A percentile compares a stretch with the other conserved stretches of the same genome.
phyloP scores from a whole-genome alignment of 2,113 vertebrate genomes.

The Electrona antarctica region DNA sequence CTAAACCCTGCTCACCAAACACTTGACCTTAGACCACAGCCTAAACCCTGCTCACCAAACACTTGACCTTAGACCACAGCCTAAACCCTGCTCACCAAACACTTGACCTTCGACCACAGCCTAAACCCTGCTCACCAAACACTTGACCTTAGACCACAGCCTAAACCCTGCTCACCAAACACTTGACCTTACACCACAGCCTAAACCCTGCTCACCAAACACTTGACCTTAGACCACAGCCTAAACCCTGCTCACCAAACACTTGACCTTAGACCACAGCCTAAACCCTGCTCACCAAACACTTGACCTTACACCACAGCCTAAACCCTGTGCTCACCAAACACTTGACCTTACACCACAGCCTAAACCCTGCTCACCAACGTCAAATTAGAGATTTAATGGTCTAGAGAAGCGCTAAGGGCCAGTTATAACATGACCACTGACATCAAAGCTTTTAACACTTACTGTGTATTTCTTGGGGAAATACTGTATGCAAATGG shows the following conservation, averaged over 20 bases:
- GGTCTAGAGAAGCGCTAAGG: no score
- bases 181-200: not conserved
- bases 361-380: no score
- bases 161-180: not conserved
- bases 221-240: not conserved
- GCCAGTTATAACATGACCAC: no score
- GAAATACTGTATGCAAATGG: no score
- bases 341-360: not conserved
- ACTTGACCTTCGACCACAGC: not conserved
- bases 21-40: not conserved
- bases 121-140: not conserved
- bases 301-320: not conserved
- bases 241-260: not conserved
- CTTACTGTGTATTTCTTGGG: no score
- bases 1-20: not conserved
- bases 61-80: not conserved
- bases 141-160: not conserved
- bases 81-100: not conserved
- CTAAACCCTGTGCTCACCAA: not conserved
- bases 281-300: not conserved
- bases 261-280: not conserved
- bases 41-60: not conserved
- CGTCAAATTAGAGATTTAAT: no score
- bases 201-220: not conserved
- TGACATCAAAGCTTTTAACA: no score